Evolutionary conservation across 2,888 invertebrate genomes (phyloP), one percentile per base, ranked within the genome.

Genomic region (Drosophila formosana): DNA sequence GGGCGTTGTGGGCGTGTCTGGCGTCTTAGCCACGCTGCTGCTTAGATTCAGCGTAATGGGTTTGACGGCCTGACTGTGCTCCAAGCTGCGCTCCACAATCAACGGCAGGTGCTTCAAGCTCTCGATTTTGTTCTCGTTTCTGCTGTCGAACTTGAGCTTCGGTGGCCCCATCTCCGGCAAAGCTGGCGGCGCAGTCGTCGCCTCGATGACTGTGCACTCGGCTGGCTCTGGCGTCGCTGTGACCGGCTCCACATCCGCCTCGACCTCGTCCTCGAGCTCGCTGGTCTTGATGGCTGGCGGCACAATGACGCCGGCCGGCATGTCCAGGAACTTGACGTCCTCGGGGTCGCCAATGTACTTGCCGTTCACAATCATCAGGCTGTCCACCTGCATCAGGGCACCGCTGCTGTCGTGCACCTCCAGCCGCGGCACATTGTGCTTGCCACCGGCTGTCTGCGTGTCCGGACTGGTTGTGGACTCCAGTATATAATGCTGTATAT

Each of bases 391-490:
- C 91, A 95, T 93, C 8, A 95, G 90, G 72, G 95, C 95, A 0
- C 95, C 96, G 41, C 95, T 94, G 53, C 94, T 95, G 77, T 96
- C 95, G 88, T 96, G 96, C 8, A 96, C 95, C 91, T 96, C 96
- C 0, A 96, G 92, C 57, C 96, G 93, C 0, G 96, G 96, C 0
- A 95, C 95, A 66, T 90, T 90, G 62, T 90, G 91, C 45, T 82
- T 86, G 7, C 76, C 77, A 0, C 75, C 76, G 0, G 66, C 63
- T 6, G 91, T 91, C 58, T 92, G 92, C 0, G 92, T 93, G 28
- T 93, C 93, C 1, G 93, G 93, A 85, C 93, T 93, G 28, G 93
- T 93, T 2, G 92, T 92, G 1, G 93, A 93, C 65, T 93, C 93
- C 26, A 93, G 75, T 57, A 93, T 92, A 58, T 91, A 93, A 66